Evolutionary conservation across 1,140 invertebrate genomes (phyloP).

Genomic region (Drosophila lini): DNA sequence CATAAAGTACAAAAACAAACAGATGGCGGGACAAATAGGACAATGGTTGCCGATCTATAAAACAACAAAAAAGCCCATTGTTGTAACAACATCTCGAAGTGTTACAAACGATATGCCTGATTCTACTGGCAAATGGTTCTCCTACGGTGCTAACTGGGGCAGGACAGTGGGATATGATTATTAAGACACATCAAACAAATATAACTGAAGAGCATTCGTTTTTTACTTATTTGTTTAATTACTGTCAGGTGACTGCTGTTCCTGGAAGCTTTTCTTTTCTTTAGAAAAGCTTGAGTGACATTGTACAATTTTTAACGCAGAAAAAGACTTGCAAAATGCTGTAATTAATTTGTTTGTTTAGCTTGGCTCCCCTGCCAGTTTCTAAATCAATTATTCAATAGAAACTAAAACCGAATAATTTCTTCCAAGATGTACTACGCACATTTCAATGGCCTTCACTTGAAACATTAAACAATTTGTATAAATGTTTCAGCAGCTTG

Average conservation of each 20-base stretch:
- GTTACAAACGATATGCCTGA: too few species aligned
- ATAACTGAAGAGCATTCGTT: not conserved
- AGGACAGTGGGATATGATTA: not conserved
- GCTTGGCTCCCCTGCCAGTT: too few species aligned
- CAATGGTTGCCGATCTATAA: not conserved
- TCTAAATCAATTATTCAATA: slow-evolving; percentile 12
- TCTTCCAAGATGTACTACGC: not conserved
- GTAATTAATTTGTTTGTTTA: not conserved
- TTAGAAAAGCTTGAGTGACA: not conserved
- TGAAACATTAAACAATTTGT: slow-evolving; percentile 21
- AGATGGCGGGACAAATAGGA: not conserved
- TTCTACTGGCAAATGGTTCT: not conserved
- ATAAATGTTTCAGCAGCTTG: slow-evolving; percentile 25
- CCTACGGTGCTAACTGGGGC: not conserved
- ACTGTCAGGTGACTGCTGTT: not conserved
- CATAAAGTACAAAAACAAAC: too few species aligned
- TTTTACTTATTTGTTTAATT: not conserved
- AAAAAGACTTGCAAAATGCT: too few species aligned
- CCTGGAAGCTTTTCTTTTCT: not conserved
- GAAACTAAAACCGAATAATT: slow-evolving; percentile 2
- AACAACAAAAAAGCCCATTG: not conserved
- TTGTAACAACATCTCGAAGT: too few species aligned
- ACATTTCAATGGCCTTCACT: not conserved
- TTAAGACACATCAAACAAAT: not conserved
- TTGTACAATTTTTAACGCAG: not conserved